Evolutionary conservation across 2,797 vertebrate species (phyloP), one percentile per base, ranked within the genome.

Genomic region (Chanos chanos): DNA sequence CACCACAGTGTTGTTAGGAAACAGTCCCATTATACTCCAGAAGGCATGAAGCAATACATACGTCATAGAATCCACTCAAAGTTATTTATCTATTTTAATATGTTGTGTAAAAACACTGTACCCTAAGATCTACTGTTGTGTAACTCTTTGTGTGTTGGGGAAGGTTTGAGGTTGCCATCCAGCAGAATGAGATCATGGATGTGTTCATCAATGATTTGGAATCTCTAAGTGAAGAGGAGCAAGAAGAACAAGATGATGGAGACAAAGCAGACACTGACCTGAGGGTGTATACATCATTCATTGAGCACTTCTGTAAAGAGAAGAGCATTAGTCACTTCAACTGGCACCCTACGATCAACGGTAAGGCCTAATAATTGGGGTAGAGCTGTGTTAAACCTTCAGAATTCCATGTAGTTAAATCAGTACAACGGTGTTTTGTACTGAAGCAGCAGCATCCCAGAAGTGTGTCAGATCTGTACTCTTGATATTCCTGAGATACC

Each of bases 331-430:
- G 88, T 81, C 83, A 87, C 0, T 0, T 96, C 39, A 82, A 76
- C 13, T 97, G 95, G 94, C 96, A 99, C 57, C 96, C 96, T 3
- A 85, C 81, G 9, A 84, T 96, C 77, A 75, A 80, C 0, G 94
- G 96, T 99, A 83, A 74, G 66, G 25, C 25, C 5, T 34, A 18
- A 22, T 24, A 4, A 30, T 36, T 31, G 3, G 10, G 10, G 31
- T n/a, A n/a, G n/a, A n/a, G n/a, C n/a, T n/a, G n/a, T n/a, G n/a
- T n/a, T n/a, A n/a, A n/a, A n/a, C n/a, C n/a, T n/a, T n/a, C n/a
- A n/a, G n/a, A n/a, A n/a, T n/a, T n/a, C n/a, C n/a, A 7, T 9
- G 31, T 10, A 31, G 8, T 9, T 31, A 33, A 33, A 33, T 33
- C 9, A 33, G 31, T n/a, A 33, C 12, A 33, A n/a, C 10, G 2